Evolutionary conservation across 2,888 invertebrate species (phyloP).

Genomic region (Colostygia pectinataria): DNA sequence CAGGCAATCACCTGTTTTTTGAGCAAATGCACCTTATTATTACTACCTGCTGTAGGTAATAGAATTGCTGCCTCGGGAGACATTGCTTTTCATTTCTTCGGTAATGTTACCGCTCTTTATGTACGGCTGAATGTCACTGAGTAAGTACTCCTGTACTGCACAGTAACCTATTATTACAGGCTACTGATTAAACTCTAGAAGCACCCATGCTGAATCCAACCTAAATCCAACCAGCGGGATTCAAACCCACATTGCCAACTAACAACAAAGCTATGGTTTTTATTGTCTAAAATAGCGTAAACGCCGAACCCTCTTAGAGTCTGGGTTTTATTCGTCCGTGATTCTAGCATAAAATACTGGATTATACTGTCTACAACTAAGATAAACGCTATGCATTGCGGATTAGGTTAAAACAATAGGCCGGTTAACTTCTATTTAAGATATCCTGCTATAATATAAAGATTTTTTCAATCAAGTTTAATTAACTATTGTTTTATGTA

Average conservation of each 20-base stretch:
- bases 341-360: constrained; percentile 14
- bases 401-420: neutral
- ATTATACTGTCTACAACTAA: constrained; percentile 13
- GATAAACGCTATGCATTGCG: constrained; percentile 5
- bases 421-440: neutral
- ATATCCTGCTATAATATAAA: too few relatives aligned
- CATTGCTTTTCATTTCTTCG: constrained; percentile 34
- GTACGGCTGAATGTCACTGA: neutral
- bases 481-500: too few relatives aligned
- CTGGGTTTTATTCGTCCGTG: constrained; percentile 12
- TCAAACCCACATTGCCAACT: too few relatives aligned
- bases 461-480: too few relatives aligned
- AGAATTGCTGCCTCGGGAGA: constrained; percentile 34
- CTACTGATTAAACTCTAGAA: too few relatives aligned
- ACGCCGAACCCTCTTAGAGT: neutral
- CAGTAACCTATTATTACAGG: too few relatives aligned
- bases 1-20: neutral
- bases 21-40: constrained; percentile 2
- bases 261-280: too few relatives aligned
- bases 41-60: constrained; percentile 34
- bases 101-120: constrained; percentile 18
- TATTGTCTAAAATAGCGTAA: too few relatives aligned
- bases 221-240: too few relatives aligned
- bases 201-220: too few relatives aligned
- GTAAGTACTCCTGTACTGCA: too few relatives aligned